A percentile compares a stretch with the other conserved stretches of the same genome.
phyloP scores from a whole-genome alignment of 2,888 invertebrate genomes.

The Drosophila pseudotakahashii region DNA sequence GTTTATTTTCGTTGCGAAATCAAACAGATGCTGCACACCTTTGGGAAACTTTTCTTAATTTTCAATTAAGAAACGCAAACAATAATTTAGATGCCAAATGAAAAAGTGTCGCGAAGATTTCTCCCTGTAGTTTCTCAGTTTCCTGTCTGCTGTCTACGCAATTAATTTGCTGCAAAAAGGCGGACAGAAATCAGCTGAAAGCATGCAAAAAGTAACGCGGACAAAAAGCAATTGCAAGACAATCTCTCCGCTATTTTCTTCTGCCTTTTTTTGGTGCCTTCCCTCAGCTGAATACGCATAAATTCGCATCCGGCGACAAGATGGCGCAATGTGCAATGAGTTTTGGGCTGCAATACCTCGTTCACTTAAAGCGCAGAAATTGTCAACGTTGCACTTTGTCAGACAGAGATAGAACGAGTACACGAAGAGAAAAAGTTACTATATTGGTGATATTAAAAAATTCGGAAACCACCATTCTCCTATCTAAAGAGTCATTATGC shows the following conservation, averaged over 20 bases:
- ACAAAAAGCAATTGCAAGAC: slow-evolving; percentile 44
- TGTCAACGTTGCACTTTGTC: slow-evolving; percentile 65
- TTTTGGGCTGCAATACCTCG: slow-evolving; percentile 53
- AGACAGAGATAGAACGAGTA: slow-evolving; percentile 4
- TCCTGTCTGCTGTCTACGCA: slow-evolving; percentile 67
- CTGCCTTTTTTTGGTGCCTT: slow-evolving; percentile 24
- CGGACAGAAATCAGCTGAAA: slow-evolving; percentile 69
- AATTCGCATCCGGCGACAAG: slow-evolving; percentile 79
- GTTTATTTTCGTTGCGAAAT: slow-evolving; percentile 29
- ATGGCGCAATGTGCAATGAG: slow-evolving; percentile 53
- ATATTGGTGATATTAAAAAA: neutral
- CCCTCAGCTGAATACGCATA: slow-evolving; percentile 74
- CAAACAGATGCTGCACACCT: slow-evolving; percentile 25
- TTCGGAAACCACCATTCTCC: neutral
- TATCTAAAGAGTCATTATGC: neutral
- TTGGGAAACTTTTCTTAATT: slow-evolving; percentile 61
- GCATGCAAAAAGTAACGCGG: slow-evolving; percentile 51
- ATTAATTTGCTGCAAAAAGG: slow-evolving; percentile 74
- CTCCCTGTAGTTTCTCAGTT: slow-evolving; percentile 29
- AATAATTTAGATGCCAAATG: slow-evolving; percentile 54
- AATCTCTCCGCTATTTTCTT: slow-evolving; percentile 19
- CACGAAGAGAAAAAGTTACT: neutral
- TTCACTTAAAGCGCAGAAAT: slow-evolving; percentile 51
- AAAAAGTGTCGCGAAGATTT: slow-evolving; percentile 33
- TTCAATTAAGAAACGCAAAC: slow-evolving; percentile 78